A percentile compares a stretch with the other conserved stretches of the same genome.
Conservation (phyloP, 2,888 invertebrate genomes). For the Caenorhabditis sulstoni region DNA sequence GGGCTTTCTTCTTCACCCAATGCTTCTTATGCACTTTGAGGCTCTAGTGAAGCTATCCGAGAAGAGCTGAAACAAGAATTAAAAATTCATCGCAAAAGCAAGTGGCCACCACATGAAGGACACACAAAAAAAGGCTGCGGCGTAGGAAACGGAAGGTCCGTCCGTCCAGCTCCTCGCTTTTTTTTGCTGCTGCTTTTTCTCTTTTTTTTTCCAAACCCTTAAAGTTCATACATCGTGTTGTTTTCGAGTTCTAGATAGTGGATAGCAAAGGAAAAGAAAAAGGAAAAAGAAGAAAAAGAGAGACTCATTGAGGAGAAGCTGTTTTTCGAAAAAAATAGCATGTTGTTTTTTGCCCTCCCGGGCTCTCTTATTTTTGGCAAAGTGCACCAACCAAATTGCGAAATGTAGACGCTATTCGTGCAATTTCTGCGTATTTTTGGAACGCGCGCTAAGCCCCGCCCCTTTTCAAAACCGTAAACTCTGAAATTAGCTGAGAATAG, state of each 20-base stretch:
- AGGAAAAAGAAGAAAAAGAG: slow-evolving; percentile 22
- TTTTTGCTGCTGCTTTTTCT: slow-evolving; percentile 28
- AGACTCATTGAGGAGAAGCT: slow-evolving; percentile 41
- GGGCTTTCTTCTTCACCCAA: slow-evolving; percentile 12
- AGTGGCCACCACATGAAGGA: neutral
- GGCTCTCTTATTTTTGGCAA: slow-evolving; percentile 21
- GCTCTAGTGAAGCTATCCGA: slow-evolving; percentile 24
- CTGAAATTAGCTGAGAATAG: neutral
- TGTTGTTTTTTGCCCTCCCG: slow-evolving; percentile 45
- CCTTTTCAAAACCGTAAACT: slow-evolving; percentile 20
- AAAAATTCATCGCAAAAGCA: slow-evolving; percentile 28
- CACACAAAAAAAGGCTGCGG: slow-evolving; percentile 37
- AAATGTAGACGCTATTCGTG: slow-evolving; percentile 32
- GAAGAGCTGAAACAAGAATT: slow-evolving; percentile 11
- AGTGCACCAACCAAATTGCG: slow-evolving; percentile 41
- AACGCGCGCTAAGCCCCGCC: neutral
- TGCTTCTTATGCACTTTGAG: slow-evolving; percentile 37
- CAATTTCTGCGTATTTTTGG: slow-evolving; percentile 5
- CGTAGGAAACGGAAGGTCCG: slow-evolving; percentile 12
- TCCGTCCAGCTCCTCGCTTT: slow-evolving; percentile 7
- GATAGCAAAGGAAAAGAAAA: too few species aligned
- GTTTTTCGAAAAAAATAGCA: slow-evolving; percentile 48
- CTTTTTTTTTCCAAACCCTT: slow-evolving; percentile 18
- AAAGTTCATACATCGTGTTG: slow-evolving; percentile 63
- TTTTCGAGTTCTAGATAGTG: slow-evolving; percentile 42